phyloP scores from a whole-genome alignment of 2,797 vertebrate genomes.

The Clarias fuscus region DNA sequence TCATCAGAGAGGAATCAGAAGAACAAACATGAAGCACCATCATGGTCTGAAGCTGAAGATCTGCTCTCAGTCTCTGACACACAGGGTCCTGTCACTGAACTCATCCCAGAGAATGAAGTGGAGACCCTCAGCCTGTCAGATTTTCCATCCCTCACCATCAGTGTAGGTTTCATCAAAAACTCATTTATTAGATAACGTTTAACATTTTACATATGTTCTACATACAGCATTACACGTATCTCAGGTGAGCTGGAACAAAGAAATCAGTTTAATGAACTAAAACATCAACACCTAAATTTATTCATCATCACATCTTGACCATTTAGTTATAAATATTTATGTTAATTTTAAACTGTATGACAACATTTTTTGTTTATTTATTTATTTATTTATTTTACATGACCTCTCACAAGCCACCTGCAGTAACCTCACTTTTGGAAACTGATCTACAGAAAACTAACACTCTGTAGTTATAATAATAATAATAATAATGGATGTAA shows the following conservation, averaged over 20 bases:
- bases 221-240: not conserved
- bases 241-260: not conserved
- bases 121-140: constrained; percentile 62
- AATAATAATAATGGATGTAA: not conserved
- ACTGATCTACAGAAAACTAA: no score
- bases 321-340: no score
- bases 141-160: constrained; percentile 38
- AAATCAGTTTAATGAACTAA: no score
- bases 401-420: no score
- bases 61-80: constrained; percentile 42
- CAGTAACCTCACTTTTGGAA: no score
- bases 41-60: constrained; percentile 3
- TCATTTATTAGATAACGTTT: not conserved
- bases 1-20: constrained; percentile 8
- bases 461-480: no score
- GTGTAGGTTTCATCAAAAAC: constrained; percentile 31
- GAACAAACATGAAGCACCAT: not conserved
- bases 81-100: constrained; percentile 61
- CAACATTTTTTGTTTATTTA: no score
- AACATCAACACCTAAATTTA: not conserved
- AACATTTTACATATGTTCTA: no score
- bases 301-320: not conserved
- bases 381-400: no score
- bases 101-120: constrained; percentile 63
- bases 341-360: no score